A percentile compares a stretch with the other conserved stretches of the same genome.
These are phyloP conservation scores for Drosophila nebulosa DNA, from an alignment of 1,140 invertebrate species.

Conservation along the genomic window DNA sequence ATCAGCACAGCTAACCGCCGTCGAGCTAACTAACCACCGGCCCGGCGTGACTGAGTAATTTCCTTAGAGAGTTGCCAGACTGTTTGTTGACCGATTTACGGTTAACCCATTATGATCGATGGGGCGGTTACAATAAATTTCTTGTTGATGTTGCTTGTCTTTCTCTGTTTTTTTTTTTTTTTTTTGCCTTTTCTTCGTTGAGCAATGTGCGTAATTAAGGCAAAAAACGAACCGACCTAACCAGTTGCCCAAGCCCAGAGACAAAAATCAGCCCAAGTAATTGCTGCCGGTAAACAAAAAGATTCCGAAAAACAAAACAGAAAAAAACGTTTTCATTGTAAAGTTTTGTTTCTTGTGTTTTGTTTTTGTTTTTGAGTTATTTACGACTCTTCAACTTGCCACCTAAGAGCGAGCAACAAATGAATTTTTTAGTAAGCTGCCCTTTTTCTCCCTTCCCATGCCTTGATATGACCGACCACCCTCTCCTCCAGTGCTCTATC, in stretches of 20 bases:
- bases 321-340: constrained; percentile 4
- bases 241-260: constrained; percentile 36
- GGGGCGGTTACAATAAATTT: neutral
- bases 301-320: constrained; percentile 37
- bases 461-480: too few species aligned
- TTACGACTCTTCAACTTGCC: constrained; percentile 20
- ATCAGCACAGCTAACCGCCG: too few species aligned
- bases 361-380: constrained; percentile 23
- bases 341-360: constrained; percentile 30
- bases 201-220: constrained; percentile 47
- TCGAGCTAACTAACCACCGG: neutral
- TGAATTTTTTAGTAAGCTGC: constrained; percentile 27
- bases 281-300: constrained; percentile 20
- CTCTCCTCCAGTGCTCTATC: too few species aligned
- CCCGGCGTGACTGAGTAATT: constrained; percentile 54
- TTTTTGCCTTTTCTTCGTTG: constrained; percentile 18
- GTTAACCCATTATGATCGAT: constrained; percentile 1
- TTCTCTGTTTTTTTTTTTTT: constrained; percentile 7
- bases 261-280: constrained; percentile 11
- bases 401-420: constrained; percentile 40
- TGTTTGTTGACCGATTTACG: neutral
- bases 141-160: neutral
- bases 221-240: neutral
- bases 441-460: neutral
- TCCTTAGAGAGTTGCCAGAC: constrained; percentile 33